Conservation (phyloP, 2,113 vertebrate genomes). For the Pygoscelis adeliae region DNA sequence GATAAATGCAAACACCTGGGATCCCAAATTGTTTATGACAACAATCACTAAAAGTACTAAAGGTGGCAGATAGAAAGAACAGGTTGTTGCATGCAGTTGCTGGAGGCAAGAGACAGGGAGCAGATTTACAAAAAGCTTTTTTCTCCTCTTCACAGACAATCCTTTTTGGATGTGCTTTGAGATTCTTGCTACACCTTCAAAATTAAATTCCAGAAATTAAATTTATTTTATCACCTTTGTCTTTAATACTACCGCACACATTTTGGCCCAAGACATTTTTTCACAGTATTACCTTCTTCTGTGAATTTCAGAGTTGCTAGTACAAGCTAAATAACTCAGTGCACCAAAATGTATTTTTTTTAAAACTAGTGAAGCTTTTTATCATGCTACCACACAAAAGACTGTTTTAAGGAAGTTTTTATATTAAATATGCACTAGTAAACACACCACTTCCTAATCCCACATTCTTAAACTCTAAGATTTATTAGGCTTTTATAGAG, state of each 20-base stretch:
- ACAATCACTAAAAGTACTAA: neutral
- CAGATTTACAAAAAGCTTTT: neutral
- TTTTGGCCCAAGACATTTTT: neutral
- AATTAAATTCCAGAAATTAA: neutral
- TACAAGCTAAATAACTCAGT: neutral
- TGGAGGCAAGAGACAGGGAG: neutral
- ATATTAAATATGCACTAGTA: neutral
- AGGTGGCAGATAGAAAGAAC: neutral
- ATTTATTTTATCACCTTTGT: neutral
- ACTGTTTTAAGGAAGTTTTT: neutral
- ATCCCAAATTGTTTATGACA: neutral
- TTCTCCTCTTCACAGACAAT: neutral
- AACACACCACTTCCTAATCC: neutral
- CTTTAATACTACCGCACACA: neutral
- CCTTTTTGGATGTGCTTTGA: neutral
- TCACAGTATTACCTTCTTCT: neutral
- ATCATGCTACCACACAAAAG: neutral
- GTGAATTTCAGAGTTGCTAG: neutral
- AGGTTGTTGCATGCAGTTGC: neutral
- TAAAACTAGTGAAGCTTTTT: neutral
- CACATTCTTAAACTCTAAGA: neutral
- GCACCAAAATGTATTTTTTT: neutral
- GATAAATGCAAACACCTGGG: neutral
- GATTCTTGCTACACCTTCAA: neutral
- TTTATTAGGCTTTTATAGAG: neutral